Conservation (phyloP, 2,888 invertebrate species). For the Drosophila fungiperda region DNA sequence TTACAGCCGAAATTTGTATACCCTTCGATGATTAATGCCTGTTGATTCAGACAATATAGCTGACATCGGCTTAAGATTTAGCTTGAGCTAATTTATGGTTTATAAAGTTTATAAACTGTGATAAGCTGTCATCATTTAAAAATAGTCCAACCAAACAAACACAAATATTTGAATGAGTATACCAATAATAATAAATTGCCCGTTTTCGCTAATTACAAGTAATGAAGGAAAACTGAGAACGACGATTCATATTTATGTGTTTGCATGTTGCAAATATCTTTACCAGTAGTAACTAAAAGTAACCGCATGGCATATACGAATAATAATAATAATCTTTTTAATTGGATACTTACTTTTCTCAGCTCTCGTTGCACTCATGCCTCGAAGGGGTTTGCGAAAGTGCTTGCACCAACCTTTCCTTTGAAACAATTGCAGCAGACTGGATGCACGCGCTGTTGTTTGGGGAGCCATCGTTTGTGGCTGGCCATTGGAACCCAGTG, state of each 20-base stretch:
- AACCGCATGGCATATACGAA: neutral
- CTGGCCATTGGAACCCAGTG: conserved; percentile 66
- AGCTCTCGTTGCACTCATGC: conserved; percentile 90
- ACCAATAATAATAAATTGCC: neutral
- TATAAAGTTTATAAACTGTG: neutral
- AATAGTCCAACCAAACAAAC: neutral
- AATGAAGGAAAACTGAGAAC: too few species aligned
- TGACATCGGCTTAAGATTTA: neutral
- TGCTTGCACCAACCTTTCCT: conserved; percentile 88
- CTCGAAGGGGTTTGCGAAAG: conserved; percentile 88
- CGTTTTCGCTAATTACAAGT: neutral
- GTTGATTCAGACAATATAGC: neutral
- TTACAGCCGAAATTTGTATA: neutral
- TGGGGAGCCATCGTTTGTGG: conserved; percentile 58
- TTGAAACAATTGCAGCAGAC: conserved; percentile 84
- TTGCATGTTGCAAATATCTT: neutral
- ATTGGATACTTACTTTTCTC: conserved; percentile 89
- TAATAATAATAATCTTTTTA: neutral
- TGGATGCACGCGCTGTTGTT: conserved; percentile 72
- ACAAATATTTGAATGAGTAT: neutral
- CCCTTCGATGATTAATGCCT: neutral
- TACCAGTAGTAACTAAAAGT: neutral
- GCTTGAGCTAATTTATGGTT: neutral
- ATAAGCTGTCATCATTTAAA: neutral
- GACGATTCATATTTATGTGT: neutral